Percentiles rank a stretch among this genome's conserved stretches.
Evolutionary conservation across 2,888 invertebrate species (phyloP).

Genomic region (Platypus cylindrus): DNA sequence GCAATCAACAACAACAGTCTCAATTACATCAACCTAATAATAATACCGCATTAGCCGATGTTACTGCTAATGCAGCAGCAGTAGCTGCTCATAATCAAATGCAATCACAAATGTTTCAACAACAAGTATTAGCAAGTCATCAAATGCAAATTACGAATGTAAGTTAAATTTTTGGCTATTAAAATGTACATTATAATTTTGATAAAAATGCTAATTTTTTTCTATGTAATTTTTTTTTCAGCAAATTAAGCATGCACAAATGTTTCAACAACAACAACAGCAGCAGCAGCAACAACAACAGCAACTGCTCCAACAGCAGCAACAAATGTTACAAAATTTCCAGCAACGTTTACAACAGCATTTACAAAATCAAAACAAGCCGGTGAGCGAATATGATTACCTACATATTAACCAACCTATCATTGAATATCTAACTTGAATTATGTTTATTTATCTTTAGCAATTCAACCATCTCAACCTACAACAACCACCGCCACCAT

Average conservation of each 20-base stretch:
- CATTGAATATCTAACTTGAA: no score
- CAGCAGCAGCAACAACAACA: no score
- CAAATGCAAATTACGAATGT: no score
- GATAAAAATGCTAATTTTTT: constrained; percentile 2
- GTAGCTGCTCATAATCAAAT: constrained; percentile 29
- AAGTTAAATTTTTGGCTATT: no score
- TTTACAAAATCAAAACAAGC: constrained; percentile 9
- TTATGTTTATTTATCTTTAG: not conserved
- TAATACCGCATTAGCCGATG: constrained; percentile 8
- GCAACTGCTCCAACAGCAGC: constrained; percentile 7
- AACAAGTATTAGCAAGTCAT: constrained; percentile 5
- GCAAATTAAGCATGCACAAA: constrained; percentile 11
- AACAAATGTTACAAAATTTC: constrained; percentile 8
- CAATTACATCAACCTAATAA: constrained; percentile 6
- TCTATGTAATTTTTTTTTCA: constrained; percentile 6
- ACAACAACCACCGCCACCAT: constrained; percentile 19
- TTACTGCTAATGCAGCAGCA: constrained; percentile 29
- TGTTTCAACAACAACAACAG: constrained; percentile 11
- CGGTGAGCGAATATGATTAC: constrained; percentile 1
- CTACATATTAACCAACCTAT: no score
- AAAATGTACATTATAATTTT: no score
- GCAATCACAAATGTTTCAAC: constrained; percentile 9
- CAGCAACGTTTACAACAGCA: constrained; percentile 8
- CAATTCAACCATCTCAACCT: constrained; percentile 18
- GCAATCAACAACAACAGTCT: constrained; percentile 19